Evolutionary conservation across 2,888 invertebrate species (phyloP).

Genomic region (Carabus problematicus): DNA sequence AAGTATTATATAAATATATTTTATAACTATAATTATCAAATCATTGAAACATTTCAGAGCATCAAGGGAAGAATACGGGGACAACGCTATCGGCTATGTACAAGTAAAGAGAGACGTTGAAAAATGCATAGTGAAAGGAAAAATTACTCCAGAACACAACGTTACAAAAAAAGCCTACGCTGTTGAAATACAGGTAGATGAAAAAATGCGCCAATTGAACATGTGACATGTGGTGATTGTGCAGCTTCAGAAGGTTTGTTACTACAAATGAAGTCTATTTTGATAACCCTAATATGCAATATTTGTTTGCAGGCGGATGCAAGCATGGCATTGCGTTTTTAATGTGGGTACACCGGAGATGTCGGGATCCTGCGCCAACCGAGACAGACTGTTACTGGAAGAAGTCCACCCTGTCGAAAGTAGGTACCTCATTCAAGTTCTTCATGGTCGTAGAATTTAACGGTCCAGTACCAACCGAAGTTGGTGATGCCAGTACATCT

Average conservation of each 20-base stretch:
- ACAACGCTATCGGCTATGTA: not conserved
- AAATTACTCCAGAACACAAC: not conserved
- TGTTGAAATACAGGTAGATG: not conserved
- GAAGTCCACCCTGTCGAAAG: not conserved
- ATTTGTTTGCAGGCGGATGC: not conserved
- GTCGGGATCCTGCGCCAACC: not conserved
- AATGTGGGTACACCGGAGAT: not conserved
- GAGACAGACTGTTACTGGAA: not conserved
- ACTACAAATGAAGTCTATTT: not conserved
- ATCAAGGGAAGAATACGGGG: not conserved
- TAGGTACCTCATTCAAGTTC: not conserved
- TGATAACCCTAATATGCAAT: no score
- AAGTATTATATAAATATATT: not conserved
- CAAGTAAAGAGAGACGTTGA: not conserved
- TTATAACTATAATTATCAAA: no score
- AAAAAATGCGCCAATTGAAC: not conserved
- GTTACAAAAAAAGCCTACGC: not conserved
- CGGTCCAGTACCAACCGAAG: no score
- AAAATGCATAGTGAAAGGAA: not conserved
- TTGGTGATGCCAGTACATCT: no score
- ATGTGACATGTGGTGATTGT: not conserved
- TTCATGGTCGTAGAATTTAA: no score
- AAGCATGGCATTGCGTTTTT: not conserved
- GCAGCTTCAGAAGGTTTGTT: not conserved
- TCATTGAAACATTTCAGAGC: not conserved